A percentile compares a stretch with the other conserved stretches of the same genome.
Evolutionary conservation across 2,113 vertebrate species (phyloP).

Genomic region (Brevimyrus niger): DNA sequence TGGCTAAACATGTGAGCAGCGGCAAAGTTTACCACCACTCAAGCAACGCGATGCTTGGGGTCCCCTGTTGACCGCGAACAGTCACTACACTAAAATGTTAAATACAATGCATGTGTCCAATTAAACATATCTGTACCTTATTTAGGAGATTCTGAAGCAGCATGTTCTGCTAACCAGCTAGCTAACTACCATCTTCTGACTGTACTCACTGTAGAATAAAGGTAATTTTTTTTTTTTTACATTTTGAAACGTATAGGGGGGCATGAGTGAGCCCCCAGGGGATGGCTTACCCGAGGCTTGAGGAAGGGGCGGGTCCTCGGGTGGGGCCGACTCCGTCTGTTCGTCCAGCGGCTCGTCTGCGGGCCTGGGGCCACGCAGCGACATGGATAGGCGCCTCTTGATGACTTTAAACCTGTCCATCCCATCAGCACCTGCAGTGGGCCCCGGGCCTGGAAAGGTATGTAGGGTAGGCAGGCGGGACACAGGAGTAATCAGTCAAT

Average conservation of each 20-base stretch:
- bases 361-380: neutral
- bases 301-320: neutral
- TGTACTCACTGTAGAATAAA: neutral
- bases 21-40: neutral
- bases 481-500: neutral
- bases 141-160: neutral
- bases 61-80: neutral
- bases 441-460: neutral
- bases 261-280: no score
- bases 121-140: neutral
- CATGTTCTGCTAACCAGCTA: neutral
- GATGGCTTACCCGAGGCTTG: neutral
- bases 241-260: neutral
- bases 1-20: neutral
- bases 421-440: neutral
- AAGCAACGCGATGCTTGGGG: neutral
- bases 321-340: neutral
- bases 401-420: conserved; percentile 12
- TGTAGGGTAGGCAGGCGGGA: no score
- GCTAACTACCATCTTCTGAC: neutral
- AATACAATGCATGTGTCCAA: neutral
- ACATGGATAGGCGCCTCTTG: conserved; percentile 11
- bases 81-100: neutral
- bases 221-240: neutral
- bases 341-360: neutral